Evolutionary conservation across 2,888 invertebrate species (phyloP).

Genomic region (Copidosoma aretas): DNA sequence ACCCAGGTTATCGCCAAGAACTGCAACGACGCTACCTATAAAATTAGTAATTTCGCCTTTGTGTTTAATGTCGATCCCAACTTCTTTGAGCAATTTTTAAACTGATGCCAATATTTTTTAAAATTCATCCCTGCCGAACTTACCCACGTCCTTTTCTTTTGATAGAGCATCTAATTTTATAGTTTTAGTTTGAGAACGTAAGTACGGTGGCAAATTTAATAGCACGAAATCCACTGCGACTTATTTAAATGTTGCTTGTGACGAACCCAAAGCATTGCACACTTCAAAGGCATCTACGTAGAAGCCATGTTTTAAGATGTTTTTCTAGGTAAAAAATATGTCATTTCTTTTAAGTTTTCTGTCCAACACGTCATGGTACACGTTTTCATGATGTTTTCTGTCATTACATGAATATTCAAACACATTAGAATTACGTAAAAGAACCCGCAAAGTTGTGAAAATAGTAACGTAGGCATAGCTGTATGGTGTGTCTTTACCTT

Average conservation of each 20-base stretch:
- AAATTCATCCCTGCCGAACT: slow-evolving; percentile 6
- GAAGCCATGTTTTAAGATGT: not conserved
- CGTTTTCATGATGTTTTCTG: not conserved
- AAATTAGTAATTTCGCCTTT: not conserved
- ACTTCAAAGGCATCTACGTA: slow-evolving; percentile 22
- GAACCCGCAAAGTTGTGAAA: not conserved
- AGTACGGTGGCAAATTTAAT: slow-evolving; percentile 8
- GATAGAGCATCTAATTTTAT: slow-evolving; percentile 39
- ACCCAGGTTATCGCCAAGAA: slow-evolving; percentile 3
- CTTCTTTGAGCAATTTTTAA: not conserved
- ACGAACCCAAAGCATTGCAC: slow-evolving; percentile 6
- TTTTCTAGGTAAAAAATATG: slow-evolving; percentile 3
- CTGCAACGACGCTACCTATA: not conserved
- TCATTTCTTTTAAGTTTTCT: slow-evolving; percentile 1
- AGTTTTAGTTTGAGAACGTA: slow-evolving; percentile 39
- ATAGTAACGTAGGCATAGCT: slow-evolving; percentile 12
- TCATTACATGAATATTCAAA: not conserved
- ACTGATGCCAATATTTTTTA: slow-evolving; percentile 34
- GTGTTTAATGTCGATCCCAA: not conserved
- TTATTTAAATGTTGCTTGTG: slow-evolving; percentile 7
- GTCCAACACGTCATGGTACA: not conserved
- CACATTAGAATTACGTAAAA: not conserved
- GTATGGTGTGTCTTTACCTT: not conserved
- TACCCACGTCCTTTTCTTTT: slow-evolving; percentile 44
- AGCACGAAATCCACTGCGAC: slow-evolving; percentile 7